A percentile compares a stretch with the other conserved stretches of the same genome.
phyloP scores from a whole-genome alignment of 2,888 invertebrate genomes.

The Hirudinaria manillensis region DNA sequence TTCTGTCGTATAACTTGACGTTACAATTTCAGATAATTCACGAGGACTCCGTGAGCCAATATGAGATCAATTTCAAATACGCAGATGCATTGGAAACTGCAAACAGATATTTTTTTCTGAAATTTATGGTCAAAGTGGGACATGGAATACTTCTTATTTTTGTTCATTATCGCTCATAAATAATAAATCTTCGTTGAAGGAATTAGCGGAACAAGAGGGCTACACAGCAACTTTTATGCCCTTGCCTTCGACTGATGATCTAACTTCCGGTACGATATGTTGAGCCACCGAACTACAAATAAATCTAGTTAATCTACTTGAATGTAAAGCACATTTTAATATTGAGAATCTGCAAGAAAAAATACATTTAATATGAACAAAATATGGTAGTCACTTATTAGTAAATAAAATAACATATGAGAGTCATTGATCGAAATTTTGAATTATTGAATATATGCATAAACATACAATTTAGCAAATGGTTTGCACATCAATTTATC shows the following conservation, averaged over 20 bases:
- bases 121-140: slow-evolving; percentile 42
- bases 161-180: neutral
- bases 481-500: slow-evolving; percentile 42
- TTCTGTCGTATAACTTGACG: too few relatives aligned
- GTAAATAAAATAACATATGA: too few relatives aligned
- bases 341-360: too few relatives aligned
- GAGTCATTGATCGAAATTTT: too few relatives aligned
- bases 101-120: slow-evolving; percentile 41
- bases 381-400: too few relatives aligned
- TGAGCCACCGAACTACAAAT: too few relatives aligned
- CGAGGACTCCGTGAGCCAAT: neutral
- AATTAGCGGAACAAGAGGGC: slow-evolving; percentile 35
- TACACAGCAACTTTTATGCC: slow-evolving; percentile 40
- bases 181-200: neutral
- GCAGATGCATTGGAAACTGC: slow-evolving; percentile 37
- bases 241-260: slow-evolving; percentile 28
- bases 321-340: too few relatives aligned
- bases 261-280: too few relatives aligned
- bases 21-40: neutral
- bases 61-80: slow-evolving; percentile 38
- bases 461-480: slow-evolving; percentile 38
- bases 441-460: too few relatives aligned
- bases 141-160: neutral
- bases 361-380: too few relatives aligned
- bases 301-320: too few relatives aligned